phyloP scores from a whole-genome alignment of 2,113 vertebrate genomes.

The Eretmochelys imbricata region DNA sequence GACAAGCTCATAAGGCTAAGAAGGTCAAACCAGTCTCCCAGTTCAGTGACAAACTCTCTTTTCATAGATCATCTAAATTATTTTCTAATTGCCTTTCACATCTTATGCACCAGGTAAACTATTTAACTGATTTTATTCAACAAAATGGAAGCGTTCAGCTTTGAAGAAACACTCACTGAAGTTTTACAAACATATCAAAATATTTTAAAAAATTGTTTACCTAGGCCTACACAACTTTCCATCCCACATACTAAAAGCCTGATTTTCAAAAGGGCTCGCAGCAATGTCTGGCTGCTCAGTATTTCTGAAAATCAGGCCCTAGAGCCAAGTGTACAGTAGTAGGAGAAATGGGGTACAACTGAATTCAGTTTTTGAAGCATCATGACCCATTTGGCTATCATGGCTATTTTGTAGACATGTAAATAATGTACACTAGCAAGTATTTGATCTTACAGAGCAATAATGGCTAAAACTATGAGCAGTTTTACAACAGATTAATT shows the following conservation, averaged over 20 bases:
- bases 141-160: conserved; percentile 44
- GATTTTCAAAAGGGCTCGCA: conserved; percentile 52
- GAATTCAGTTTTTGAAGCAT: background rate
- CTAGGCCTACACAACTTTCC: conserved; percentile 55
- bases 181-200: conserved; percentile 46
- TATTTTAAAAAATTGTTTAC: conserved; percentile 67
- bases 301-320: conserved; percentile 15
- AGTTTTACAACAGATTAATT: background rate
- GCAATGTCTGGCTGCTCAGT: conserved; percentile 42
- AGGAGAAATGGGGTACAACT: background rate
- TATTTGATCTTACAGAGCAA: background rate
- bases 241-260: conserved; percentile 48
- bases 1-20: conserved; percentile 53
- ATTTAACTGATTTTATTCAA: conserved; percentile 66
- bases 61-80: conserved; percentile 20
- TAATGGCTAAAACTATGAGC: background rate
- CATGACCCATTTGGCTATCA: background rate
- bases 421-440: background rate
- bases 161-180: conserved; percentile 51
- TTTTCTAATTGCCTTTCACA: conserved; percentile 68
- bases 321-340: background rate
- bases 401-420: background rate
- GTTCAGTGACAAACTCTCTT: conserved; percentile 31
- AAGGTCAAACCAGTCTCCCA: conserved; percentile 67
- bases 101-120: conserved; percentile 38